phyloP scores from a whole-genome alignment of 2,113 vertebrate species.

The Empidonax alnorum region DNA sequence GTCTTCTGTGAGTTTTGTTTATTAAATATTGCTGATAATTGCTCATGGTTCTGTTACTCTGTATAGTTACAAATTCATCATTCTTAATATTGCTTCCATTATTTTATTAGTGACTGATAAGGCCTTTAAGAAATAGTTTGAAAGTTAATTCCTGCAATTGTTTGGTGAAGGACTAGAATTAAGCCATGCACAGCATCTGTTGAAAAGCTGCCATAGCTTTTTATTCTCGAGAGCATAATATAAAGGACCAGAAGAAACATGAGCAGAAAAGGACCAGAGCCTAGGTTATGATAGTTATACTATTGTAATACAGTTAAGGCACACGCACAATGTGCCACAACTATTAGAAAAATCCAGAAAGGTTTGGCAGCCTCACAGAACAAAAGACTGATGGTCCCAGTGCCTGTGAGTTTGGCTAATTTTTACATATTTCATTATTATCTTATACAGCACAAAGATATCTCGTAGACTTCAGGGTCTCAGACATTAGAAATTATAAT shows the following conservation, averaged over 20 bases:
- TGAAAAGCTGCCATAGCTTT: conserved; percentile 11
- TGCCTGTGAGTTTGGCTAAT: neutral
- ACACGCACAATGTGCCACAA: neutral
- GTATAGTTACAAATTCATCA: conserved; percentile 7
- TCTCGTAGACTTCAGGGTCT: neutral
- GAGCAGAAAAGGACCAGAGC: neutral
- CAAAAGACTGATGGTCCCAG: neutral
- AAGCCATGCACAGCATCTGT: neutral
- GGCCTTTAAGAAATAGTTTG: conserved; percentile 5
- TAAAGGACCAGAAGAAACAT: neutral
- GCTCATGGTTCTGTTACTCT: conserved; percentile 1
- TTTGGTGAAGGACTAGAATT: neutral
- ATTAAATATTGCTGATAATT: conserved; percentile 25
- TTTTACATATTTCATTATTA: neutral
- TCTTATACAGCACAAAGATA: neutral
- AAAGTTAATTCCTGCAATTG: conserved; percentile 3
- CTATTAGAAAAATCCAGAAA: neutral
- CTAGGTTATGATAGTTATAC: neutral
- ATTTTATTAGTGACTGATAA: conserved; percentile 53
- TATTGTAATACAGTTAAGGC: neutral
- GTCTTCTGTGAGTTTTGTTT: conserved; percentile 57
- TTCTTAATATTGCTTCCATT: conserved; percentile 51
- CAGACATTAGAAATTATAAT: neutral
- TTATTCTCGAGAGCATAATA: neutral
- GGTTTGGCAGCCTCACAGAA: neutral